Evolutionary conservation across 2,888 invertebrate genomes (phyloP).

Genomic region (Argynnis bischoffii): DNA sequence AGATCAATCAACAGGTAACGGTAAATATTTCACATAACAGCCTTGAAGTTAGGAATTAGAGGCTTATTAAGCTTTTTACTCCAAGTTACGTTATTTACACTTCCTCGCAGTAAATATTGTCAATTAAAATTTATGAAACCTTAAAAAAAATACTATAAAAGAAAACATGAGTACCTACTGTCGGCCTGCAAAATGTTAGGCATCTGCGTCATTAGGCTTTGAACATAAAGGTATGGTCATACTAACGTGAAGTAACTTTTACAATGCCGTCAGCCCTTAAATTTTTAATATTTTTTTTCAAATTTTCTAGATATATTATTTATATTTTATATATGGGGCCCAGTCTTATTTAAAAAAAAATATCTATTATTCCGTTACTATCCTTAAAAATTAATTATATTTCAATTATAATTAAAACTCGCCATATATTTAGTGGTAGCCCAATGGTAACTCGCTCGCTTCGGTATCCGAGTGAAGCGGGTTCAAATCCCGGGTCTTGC

Average conservation of each 20-base stretch:
- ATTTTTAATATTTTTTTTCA: not conserved
- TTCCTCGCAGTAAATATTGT: constrained; percentile 40
- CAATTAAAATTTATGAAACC: constrained; percentile 40
- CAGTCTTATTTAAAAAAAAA: no score
- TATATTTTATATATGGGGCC: not conserved
- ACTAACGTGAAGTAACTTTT: not conserved
- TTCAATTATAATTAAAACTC: no score
- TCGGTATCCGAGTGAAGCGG: no score
- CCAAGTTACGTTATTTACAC: constrained; percentile 25
- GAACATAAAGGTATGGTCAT: constrained; percentile 19
- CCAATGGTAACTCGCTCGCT: no score
- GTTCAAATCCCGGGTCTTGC: no score
- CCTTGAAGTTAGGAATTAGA: constrained; percentile 23
- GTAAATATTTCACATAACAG: constrained; percentile 15
- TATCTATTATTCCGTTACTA: no score
- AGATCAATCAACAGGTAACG: not conserved
- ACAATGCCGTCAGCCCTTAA: no score
- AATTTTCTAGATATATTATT: not conserved
- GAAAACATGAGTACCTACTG: constrained; percentile 33
- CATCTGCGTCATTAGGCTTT: constrained; percentile 31
- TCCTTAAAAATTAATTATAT: no score
- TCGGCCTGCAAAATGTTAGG: constrained; percentile 27
- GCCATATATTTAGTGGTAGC: no score
- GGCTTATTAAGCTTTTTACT: constrained; percentile 30
- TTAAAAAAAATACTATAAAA: constrained; percentile 31